These are phyloP conservation scores for Candoia aspera DNA, from an alignment of 2,113 vertebrate species.

Conservation along the genomic window DNA sequence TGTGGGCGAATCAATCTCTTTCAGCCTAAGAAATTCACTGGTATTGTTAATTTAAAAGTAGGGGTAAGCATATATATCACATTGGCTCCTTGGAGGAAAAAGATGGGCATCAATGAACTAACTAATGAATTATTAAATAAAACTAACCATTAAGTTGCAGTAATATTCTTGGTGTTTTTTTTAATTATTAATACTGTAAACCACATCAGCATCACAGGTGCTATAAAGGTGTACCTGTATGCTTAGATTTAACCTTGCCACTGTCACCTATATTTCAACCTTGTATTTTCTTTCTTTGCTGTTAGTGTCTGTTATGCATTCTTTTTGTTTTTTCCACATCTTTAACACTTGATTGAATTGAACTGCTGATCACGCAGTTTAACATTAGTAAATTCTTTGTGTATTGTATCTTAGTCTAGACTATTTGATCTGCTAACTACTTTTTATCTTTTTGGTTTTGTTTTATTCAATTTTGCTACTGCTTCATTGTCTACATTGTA, in stretches of 20 bases:
- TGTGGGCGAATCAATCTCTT: neutral
- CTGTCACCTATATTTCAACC: neutral
- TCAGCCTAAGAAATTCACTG: neutral
- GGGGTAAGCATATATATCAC: neutral
- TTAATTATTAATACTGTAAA: neutral
- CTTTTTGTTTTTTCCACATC: too few species aligned
- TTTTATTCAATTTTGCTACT: too few species aligned
- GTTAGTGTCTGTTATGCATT: neutral
- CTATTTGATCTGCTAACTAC: too few species aligned
- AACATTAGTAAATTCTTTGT: too few species aligned
- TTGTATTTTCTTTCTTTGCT: neutral
- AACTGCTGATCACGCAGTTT: too few species aligned
- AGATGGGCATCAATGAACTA: neutral
- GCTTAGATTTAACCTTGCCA: too few species aligned
- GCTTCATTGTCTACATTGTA: too few species aligned
- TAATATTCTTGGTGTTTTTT: neutral
- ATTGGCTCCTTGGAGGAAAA: neutral
- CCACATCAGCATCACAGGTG: neutral
- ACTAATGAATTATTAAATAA: neutral
- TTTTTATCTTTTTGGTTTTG: too few species aligned
- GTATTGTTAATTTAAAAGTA: neutral
- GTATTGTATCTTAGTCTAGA: too few species aligned
- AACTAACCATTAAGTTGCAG: neutral
- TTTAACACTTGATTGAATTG: too few species aligned
- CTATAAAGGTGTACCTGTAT: too few species aligned